Evolutionary conservation across 1,140 invertebrate genomes (phyloP), one percentile per base, ranked within the genome.

Genomic region (Drosophila gunungcola): DNA sequence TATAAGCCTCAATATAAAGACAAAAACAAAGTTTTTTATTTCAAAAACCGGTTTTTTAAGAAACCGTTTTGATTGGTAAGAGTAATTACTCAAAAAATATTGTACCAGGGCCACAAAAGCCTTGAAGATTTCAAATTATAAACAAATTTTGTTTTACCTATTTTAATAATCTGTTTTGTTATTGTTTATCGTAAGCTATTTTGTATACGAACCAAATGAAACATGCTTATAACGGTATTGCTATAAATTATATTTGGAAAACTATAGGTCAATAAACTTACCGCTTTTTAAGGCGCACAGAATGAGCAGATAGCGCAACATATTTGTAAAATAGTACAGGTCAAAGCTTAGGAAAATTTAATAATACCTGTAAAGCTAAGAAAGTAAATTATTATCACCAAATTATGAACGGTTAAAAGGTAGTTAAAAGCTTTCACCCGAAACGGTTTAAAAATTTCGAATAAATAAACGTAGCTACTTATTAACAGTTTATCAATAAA

Each of bases 281-380:
- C 73, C 73, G 48, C 73, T 76, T 67, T 34, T 76, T 12, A 76
- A 12, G 54, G 62, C 61, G 60, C 58, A 55, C 13, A 76, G 38
- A 16, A 76, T 76, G 39, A 76, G 49, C 53, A 76, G 73, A 54
- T 76, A 76, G 39, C 60, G 73, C 52, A 76, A 54, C 73, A 76
- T 76, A 5, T 58, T 76, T 48, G 32, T 41, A 54, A 53, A 61
- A 16, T 36, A 46, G 39, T 36, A 46, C 68, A 39, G 69, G 51
- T 41, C 38, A 53, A 76, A 76, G 54, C 73, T 52, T 41, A 4
- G 72, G 58, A 67, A 75, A 76, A 43, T 25, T 38, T 13, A 12
- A 57, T 32, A 42, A 38, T 57, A 67, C 52, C 73, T 76, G 48
- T 13, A 76, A 58, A 12, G 16, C 16, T n/a, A 38, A 38, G 45